Percentiles rank a stretch among this genome's conserved stretches.
Conservation (phyloP, 2,797 vertebrate species). For the Mycteria americana region DNA sequence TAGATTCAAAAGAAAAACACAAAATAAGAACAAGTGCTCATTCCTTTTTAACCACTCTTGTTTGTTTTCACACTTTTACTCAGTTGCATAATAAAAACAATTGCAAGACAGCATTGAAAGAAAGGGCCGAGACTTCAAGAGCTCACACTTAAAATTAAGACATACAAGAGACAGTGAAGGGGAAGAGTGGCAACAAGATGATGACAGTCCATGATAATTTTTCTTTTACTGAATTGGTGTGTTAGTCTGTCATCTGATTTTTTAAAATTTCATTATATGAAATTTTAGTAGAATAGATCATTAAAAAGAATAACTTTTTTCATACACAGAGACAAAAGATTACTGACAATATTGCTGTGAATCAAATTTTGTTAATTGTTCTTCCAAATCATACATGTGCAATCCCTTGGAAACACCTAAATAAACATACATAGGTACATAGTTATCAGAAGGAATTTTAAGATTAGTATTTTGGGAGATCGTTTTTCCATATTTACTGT, state of each 20-base stretch:
- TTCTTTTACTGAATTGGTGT: background rate
- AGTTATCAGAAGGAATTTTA: background rate
- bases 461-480: background rate
- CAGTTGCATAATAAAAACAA: background rate
- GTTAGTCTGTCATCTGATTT: background rate
- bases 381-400: background rate
- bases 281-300: background rate
- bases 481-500: background rate
- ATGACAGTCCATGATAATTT: background rate
- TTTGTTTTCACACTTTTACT: background rate
- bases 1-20: background rate
- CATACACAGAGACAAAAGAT: background rate
- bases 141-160: background rate
- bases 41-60: background rate
- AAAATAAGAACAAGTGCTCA: background rate
- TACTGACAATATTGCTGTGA: background rate
- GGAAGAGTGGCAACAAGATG: background rate
- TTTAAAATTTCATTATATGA: background rate
- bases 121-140: background rate
- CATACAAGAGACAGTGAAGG: background rate
- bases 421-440: background rate
- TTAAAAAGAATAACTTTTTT: background rate
- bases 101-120: background rate
- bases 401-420: background rate
- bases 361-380: background rate